Evolutionary conservation across 2,113 vertebrate genomes (phyloP), one percentile per base, ranked within the genome.

Genomic region (Vulpes lagopus): DNA sequence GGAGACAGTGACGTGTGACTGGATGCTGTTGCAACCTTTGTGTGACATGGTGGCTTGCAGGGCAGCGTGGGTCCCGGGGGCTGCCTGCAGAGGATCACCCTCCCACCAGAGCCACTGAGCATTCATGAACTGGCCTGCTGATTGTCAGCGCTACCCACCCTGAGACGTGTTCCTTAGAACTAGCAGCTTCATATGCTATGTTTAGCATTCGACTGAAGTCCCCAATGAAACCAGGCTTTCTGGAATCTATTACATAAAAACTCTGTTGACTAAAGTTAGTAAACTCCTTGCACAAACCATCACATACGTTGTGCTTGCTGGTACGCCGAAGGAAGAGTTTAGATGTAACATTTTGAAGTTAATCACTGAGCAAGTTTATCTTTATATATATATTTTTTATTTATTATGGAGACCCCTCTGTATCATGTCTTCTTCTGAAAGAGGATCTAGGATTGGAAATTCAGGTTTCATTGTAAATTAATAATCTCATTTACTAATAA

Each of bases 51-150:
- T 4, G 2, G 20, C 43, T 1, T 7, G 25, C 25, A 3, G 43
- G 0, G 7, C 22, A 11, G 9, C 5, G 20, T 11, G 16, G 55
- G 8, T 74, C 71, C 53, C 74, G 1, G 32, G 17, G 23, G 1
- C 38, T 3, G 1, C 30, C 9, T 67, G 16, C 23, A n/a, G n/a
- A 23, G 11, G 17, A n/a, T 43, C 1, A 15, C n/a, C 30, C 32
- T 2, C 0, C 20, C 5, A 22, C 0, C 1, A 22, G 67, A 8
- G 1, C n/a, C 11, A 1, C 6, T 35, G 25, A 14, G 32, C 17
- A 0, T 23, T 11, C 5, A 7, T 43, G 43, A 43, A 43, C 59
- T 74, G 73, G 85, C 82, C 86, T 62, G 76, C 32, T 73, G 3
- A 14, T 57, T 79, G 35, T 84, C 43, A 10, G 82, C 53, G 19